phyloP scores from a whole-genome alignment of 2,888 invertebrate genomes.

The Chloroclysta siterata region DNA sequence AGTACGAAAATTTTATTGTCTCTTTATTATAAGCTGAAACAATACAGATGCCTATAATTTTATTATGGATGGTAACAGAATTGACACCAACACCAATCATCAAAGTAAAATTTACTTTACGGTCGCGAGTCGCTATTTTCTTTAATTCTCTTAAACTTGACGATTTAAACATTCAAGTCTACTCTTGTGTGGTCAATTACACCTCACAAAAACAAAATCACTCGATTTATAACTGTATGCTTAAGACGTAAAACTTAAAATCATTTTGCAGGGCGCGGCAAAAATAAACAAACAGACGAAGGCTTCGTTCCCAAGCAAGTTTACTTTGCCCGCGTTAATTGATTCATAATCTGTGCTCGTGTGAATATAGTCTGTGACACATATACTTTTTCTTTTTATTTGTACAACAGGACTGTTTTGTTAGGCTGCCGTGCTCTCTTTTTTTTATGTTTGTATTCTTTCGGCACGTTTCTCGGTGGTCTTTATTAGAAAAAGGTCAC shows the following conservation, averaged over 20 bases:
- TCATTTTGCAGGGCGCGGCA: conserved; percentile 6
- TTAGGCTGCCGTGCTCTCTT: conserved; percentile 68
- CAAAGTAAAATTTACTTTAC: background rate
- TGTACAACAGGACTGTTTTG: conserved; percentile 62
- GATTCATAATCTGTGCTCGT: conserved; percentile 69
- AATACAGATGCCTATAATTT: too few species aligned
- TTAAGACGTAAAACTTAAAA: conserved; percentile 12
- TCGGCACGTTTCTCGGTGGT: conserved; percentile 61
- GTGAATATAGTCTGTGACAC: conserved; percentile 56
- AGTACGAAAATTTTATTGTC: too few species aligned
- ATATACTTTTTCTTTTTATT: conserved; percentile 46
- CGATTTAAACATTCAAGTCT: conserved; percentile 26
- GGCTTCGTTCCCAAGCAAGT: conserved; percentile 62
- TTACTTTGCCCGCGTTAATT: conserved; percentile 72
- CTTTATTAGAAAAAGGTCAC: conserved; percentile 46
- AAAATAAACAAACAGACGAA: conserved; percentile 50
- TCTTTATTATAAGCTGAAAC: too few species aligned
- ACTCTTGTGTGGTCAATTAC: conserved; percentile 40
- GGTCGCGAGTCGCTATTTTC: conserved; percentile 4
- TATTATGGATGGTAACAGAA: too few species aligned
- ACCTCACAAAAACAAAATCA: background rate
- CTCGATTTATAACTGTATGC: conserved; percentile 3
- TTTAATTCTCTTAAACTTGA: conserved; percentile 10
- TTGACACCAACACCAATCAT: too few species aligned
- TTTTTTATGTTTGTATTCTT: conserved; percentile 55